These are phyloP conservation scores for Drosophila nigromelanica DNA, from an alignment of 1,140 invertebrate species.

Conservation along the genomic window DNA sequence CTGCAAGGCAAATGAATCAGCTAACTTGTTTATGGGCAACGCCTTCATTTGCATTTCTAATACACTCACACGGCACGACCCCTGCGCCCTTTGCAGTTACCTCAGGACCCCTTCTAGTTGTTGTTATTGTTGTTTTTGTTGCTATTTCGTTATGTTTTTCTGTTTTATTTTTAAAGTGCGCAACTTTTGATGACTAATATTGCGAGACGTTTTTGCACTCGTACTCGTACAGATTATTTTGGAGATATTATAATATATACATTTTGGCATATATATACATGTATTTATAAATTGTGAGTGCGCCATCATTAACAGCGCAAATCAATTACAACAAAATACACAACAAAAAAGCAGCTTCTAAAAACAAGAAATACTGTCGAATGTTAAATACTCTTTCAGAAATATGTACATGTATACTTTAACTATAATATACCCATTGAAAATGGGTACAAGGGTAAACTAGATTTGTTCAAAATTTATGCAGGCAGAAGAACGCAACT, in stretches of 20 bases:
- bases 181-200: slow-evolving; percentile 21
- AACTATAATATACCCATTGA: too few species aligned
- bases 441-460: too few species aligned
- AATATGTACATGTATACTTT: neutral
- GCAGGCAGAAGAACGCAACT: neutral
- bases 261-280: slow-evolving; percentile 1
- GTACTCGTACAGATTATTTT: slow-evolving; percentile 4
- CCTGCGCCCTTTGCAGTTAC: slow-evolving; percentile 2
- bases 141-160: neutral
- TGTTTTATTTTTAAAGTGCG: neutral
- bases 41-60: slow-evolving; percentile 11
- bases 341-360: neutral
- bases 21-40: slow-evolving; percentile 36
- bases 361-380: neutral
- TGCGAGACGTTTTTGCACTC: neutral
- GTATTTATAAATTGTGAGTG: neutral
- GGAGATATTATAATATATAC: neutral
- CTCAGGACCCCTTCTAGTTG: neutral
- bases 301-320: slow-evolving; percentile 10
- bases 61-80: neutral
- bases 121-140: neutral
- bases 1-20: slow-evolving; percentile 51
- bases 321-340: slow-evolving; percentile 22
- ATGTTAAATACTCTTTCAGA: neutral
- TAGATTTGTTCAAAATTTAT: neutral